A percentile compares a stretch with the other conserved stretches of the same genome.
Evolutionary conservation across 2,888 invertebrate genomes (phyloP).

Genomic region (Poecilobothrus nobilitatus): DNA sequence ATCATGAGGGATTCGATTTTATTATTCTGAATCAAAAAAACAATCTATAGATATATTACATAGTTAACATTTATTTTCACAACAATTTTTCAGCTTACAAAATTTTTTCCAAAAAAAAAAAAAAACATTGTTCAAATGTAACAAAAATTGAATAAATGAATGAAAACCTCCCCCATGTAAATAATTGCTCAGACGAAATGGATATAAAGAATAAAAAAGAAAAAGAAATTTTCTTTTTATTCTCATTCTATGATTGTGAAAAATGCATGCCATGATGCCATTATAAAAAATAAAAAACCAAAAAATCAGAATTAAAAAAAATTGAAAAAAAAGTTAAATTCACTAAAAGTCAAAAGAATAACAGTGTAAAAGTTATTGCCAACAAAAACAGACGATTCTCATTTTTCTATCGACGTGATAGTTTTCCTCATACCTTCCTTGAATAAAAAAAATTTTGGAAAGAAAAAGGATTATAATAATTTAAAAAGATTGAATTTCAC

Average conservation of each 20-base stretch:
- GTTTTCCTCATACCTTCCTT: background rate
- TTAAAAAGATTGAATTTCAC: no score
- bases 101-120: background rate
- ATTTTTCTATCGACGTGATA: background rate
- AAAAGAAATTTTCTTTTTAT: background rate
- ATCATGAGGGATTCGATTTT: conserved; percentile 8
- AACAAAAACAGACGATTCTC: conserved; percentile 19
- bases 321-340: conserved; percentile 9
- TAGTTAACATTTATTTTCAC: background rate
- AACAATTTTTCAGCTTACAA: background rate
- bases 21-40: background rate
- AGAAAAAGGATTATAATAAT: no score
- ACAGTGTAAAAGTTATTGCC: conserved; percentile 16
- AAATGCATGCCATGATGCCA: conserved; percentile 25
- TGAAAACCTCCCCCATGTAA: conserved; percentile 28
- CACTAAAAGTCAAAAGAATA: background rate
- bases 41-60: background rate
- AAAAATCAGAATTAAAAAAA: conserved; percentile 10
- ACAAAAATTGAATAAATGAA: conserved; percentile 16
- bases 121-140: background rate
- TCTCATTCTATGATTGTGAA: conserved; percentile 24
- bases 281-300: conserved; percentile 12
- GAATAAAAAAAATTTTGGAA: no score
- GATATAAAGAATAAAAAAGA: background rate
- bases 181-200: conserved; percentile 25